Conservation (phyloP, 2,113 vertebrate species). For the Chloebia gouldiae region DNA sequence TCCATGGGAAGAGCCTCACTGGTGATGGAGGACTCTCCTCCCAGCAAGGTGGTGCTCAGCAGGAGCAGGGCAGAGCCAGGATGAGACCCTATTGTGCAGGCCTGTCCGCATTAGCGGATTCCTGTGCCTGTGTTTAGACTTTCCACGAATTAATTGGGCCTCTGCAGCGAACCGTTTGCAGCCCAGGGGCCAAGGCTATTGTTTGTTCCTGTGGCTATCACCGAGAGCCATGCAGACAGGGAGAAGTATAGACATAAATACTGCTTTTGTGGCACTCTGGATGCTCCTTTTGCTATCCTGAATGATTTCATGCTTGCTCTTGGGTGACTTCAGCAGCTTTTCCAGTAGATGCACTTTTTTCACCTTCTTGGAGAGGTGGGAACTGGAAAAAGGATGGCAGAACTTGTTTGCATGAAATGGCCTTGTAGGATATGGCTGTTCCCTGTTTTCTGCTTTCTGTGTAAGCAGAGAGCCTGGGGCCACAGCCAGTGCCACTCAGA, state of each 20-base stretch:
- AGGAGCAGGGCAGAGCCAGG: neutral
- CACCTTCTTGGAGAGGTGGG: neutral
- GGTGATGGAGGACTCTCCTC: neutral
- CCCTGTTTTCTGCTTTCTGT: neutral
- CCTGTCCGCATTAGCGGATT: neutral
- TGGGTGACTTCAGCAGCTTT: neutral
- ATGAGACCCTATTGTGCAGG: neutral
- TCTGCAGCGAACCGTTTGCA: neutral
- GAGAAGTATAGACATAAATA: conserved; percentile 42
- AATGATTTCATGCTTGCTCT: neutral
- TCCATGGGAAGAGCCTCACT: neutral
- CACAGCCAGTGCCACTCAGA: neutral
- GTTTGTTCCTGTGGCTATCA: conserved; percentile 47
- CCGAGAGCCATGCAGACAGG: neutral
- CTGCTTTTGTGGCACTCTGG: neutral
- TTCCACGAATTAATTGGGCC: conserved; percentile 24
- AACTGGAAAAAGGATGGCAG: neutral
- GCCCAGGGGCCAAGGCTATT: conserved; percentile 26
- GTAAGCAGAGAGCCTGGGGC: neutral
- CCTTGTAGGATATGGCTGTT: conserved; percentile 6
- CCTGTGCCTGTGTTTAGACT: conserved; percentile 45
- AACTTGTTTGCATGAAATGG: neutral
- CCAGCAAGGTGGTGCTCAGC: neutral
- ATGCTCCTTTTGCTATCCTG: conserved; percentile 49
- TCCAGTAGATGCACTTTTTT: neutral